phyloP scores from a whole-genome alignment of 2,797 vertebrate species.

The Amblyopsis hoosieri region DNA sequence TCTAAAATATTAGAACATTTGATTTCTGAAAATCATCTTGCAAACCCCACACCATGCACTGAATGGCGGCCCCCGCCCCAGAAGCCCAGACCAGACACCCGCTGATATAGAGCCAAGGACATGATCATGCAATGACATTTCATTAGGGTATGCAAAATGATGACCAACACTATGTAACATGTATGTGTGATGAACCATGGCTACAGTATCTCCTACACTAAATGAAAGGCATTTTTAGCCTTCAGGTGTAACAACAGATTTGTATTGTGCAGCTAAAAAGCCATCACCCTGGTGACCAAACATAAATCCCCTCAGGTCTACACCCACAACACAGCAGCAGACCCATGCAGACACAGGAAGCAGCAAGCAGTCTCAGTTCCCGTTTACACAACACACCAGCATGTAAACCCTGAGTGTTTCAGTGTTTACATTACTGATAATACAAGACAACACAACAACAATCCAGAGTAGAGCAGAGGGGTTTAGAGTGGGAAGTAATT shows the following conservation, averaged over 20 bases:
- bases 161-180: background rate
- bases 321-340: constrained; percentile 7
- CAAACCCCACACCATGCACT: too few relatives aligned
- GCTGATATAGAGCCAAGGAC: background rate
- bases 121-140: constrained; percentile 21
- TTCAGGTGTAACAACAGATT: too few relatives aligned
- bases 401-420: constrained; percentile 50
- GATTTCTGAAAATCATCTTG: background rate
- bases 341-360: constrained; percentile 47
- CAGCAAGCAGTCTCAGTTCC: constrained; percentile 36
- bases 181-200: too few relatives aligned
- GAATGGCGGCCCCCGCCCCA: background rate
- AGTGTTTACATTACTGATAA: constrained; percentile 57
- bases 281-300: constrained; percentile 4
- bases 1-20: too few relatives aligned
- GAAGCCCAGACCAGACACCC: background rate
- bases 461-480: constrained; percentile 55
- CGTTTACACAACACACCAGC: constrained; percentile 67
- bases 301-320: background rate
- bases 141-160: constrained; percentile 25
- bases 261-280: too few relatives aligned
- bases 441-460: constrained; percentile 21
- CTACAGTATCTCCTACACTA: too few relatives aligned
- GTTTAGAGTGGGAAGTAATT: constrained; percentile 69
- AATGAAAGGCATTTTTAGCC: too few relatives aligned